Conservation (phyloP, 2,797 vertebrate species). For the Myioborus miniatus region DNA sequence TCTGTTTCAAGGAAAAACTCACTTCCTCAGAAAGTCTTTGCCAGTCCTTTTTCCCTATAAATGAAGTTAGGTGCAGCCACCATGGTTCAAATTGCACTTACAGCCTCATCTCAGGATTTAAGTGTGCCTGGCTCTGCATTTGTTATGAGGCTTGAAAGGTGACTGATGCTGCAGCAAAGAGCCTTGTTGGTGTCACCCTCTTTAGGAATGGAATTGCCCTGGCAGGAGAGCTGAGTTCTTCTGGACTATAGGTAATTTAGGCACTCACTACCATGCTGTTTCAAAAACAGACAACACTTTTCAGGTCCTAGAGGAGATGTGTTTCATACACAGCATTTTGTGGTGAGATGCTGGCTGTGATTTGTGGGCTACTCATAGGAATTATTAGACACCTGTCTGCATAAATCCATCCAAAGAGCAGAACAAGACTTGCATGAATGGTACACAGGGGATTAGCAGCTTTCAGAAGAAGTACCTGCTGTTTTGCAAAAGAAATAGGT, state of each 20-base stretch:
- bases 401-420: neutral
- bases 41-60: neutral
- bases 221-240: neutral
- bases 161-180: neutral
- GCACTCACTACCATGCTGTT: neutral
- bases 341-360: neutral
- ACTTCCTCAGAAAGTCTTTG: neutral
- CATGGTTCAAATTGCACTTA: neutral
- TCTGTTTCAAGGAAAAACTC: neutral
- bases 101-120: neutral
- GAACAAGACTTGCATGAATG: neutral
- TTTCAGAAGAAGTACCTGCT: neutral
- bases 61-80: neutral
- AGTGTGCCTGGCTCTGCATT: neutral
- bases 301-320: neutral
- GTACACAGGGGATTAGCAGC: neutral
- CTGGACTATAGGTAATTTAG: neutral
- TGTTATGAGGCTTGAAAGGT: neutral
- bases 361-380: neutral
- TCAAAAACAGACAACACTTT: neutral
- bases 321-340: neutral
- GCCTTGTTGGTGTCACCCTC: neutral
- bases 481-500: neutral
- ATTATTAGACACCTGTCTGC: neutral
- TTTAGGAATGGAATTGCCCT: neutral